Evolutionary conservation across 2,888 invertebrate genomes (phyloP).

Genomic region (Sceliomorpha sp.): DNA sequence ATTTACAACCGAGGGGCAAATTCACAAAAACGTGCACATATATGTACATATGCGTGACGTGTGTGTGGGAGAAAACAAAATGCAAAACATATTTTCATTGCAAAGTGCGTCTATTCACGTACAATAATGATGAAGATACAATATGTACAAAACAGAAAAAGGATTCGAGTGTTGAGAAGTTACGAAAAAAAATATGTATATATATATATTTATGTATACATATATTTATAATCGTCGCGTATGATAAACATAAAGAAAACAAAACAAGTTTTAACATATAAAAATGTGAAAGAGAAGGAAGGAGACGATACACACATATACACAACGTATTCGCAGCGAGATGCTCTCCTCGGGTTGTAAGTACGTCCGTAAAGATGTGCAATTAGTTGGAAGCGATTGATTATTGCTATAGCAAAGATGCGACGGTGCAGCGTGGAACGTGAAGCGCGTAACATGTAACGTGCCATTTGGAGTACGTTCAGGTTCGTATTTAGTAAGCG

Average conservation of each 20-base stretch:
- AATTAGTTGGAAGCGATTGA: constrained; percentile 70
- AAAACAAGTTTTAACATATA: constrained; percentile 53
- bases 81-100: constrained; percentile 69
- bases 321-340: constrained; percentile 64
- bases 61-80: constrained; percentile 70
- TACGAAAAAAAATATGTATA: constrained; percentile 36
- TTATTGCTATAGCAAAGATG: constrained; percentile 52
- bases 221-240: constrained; percentile 62
- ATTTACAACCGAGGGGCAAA: constrained; percentile 59
- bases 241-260: constrained; percentile 52
- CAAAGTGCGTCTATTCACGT: constrained; percentile 73
- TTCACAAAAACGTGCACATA: constrained; percentile 78
- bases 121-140: constrained; percentile 56
- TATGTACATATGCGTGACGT: constrained; percentile 82
- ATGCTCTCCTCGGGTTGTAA: constrained; percentile 76
- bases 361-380: constrained; percentile 66
- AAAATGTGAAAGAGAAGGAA: constrained; percentile 39
- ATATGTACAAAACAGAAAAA: constrained; percentile 52
- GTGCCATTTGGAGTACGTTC: constrained; percentile 15
- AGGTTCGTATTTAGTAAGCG: constrained; percentile 5
- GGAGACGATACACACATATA: constrained; percentile 65
- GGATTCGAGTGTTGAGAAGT: constrained; percentile 17
- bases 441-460: constrained; percentile 4
- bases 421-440: constrained; percentile 17
- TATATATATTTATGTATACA: constrained; percentile 60